Conservation (phyloP, 2,888 invertebrate species). For the Trissoscelio sp. region DNA sequence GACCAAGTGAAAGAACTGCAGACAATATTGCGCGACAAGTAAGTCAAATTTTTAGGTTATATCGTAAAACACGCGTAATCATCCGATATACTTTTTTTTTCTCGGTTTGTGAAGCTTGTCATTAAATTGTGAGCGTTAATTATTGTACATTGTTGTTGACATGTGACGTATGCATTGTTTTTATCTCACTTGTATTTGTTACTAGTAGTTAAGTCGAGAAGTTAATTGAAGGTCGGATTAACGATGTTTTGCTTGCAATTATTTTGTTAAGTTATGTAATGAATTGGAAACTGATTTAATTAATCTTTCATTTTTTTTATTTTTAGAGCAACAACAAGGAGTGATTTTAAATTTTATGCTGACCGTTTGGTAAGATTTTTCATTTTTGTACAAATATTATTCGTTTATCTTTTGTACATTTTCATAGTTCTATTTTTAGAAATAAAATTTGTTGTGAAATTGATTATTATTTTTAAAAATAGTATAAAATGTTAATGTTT, state of each 20-base stretch:
- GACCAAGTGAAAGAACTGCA: constrained; percentile 93
- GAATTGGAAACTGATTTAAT: neutral
- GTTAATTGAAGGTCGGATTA: constrained; percentile 1
- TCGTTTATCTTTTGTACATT: neutral
- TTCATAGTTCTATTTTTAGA: too few relatives aligned
- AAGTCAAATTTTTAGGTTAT: constrained; percentile 78
- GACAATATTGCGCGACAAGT: constrained; percentile 95
- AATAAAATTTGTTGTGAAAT: too few relatives aligned
- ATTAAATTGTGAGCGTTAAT: neutral
- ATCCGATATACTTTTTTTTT: neutral
- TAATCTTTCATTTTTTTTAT: constrained; percentile 36
- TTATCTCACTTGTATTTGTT: neutral
- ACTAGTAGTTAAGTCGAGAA: neutral
- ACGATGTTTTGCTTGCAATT: constrained; percentile 4
- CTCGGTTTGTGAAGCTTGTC: neutral
- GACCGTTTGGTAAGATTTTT: constrained; percentile 90
- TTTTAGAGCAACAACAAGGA: constrained; percentile 93
- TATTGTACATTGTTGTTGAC: neutral
- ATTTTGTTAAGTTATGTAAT: constrained; percentile 19
- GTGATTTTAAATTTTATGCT: constrained; percentile 99
- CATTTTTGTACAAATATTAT: constrained; percentile 20
- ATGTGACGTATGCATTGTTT: neutral
- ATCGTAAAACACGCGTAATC: constrained; percentile 1
- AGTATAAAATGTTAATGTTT: constrained; percentile 13
- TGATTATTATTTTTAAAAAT: too few relatives aligned